phyloP scores from a whole-genome alignment of 2,797 vertebrate species.

The Squalus acanthias region DNA sequence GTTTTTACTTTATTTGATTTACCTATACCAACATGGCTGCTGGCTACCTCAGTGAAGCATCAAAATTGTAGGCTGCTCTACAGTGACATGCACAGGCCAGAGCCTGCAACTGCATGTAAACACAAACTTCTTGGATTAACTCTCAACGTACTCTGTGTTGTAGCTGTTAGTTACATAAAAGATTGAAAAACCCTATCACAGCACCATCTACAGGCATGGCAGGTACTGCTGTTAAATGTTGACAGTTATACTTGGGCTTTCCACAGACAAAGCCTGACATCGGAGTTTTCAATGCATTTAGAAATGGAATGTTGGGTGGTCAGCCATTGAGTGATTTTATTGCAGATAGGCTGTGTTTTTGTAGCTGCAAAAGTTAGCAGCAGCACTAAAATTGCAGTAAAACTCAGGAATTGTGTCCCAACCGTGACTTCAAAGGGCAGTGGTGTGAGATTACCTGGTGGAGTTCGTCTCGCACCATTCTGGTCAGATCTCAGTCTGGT shows the following conservation, averaged over 20 bases:
- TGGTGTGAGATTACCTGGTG: not conserved
- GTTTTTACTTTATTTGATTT: not conserved
- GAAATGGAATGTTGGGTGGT: not conserved
- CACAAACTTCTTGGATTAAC: not conserved
- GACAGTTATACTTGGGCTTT: not conserved
- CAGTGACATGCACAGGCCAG: conserved; percentile 21
- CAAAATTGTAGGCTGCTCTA: not conserved
- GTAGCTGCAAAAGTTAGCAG: too few relatives aligned
- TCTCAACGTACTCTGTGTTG: not conserved
- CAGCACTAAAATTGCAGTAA: not conserved
- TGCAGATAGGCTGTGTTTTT: not conserved
- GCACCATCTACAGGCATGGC: not conserved
- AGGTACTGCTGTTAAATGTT: not conserved
- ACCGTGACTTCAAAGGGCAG: not conserved
- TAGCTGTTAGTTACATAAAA: not conserved
- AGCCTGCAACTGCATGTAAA: conserved; percentile 6
- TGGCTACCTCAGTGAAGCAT: not conserved
- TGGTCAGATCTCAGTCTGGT: not conserved
- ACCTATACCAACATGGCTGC: not conserved
- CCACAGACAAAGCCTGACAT: not conserved
- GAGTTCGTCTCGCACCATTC: not conserved
- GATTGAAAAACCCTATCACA: not conserved
- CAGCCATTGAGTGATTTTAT: not conserved
- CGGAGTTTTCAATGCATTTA: not conserved
- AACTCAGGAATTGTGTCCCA: not conserved